Evolutionary conservation across 1,140 invertebrate species (phyloP).

Genomic region (Pissodes strobi): DNA sequence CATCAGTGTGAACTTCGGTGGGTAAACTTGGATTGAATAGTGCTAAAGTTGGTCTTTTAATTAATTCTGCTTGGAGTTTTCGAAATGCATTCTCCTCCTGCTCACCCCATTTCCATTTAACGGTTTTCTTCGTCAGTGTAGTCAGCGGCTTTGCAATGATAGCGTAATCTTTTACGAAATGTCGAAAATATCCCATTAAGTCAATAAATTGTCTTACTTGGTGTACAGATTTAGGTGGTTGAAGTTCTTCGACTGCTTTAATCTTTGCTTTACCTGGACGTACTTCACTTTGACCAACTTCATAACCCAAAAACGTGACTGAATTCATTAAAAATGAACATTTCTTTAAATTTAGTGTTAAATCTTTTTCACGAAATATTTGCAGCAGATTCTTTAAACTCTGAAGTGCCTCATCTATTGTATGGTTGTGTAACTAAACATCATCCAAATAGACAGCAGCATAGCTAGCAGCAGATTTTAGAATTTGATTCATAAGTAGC

Average conservation of each 20-base stretch:
- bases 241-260: neutral
- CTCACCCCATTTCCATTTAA: neutral
- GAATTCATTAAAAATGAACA: no score
- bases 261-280: no score
- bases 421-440: neutral
- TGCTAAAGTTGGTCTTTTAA: neutral
- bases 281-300: neutral
- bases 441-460: constrained; percentile 1
- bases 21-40: no score
- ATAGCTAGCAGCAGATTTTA: neutral
- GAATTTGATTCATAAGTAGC: constrained; percentile 10
- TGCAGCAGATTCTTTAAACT: neutral
- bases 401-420: neutral
- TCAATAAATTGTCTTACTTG: neutral
- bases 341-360: neutral
- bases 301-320: no score
- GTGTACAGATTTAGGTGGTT: neutral
- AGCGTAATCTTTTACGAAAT: no score
- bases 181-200: neutral
- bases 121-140: neutral
- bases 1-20: no score
- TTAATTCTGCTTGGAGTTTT: neutral
- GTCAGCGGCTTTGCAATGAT: no score
- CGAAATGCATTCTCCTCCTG: neutral
- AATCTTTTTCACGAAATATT: neutral